Evolutionary conservation across 2,888 invertebrate species (phyloP).

Genomic region (Apamea crenata): DNA sequence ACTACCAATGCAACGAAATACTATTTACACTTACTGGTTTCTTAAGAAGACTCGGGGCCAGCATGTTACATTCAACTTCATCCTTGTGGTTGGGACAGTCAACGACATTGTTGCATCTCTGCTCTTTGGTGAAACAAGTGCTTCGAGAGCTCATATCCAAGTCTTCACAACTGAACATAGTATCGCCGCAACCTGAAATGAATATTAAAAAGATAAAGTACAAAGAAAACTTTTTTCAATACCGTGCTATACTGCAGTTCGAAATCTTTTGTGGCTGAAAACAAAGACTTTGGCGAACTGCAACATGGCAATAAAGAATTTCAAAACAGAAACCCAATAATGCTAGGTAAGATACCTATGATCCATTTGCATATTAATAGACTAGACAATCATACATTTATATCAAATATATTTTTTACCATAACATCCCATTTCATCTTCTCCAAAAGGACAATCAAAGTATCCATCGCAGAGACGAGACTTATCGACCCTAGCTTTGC

Average conservation of each 20-base stretch:
- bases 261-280: neutral
- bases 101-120: conserved; percentile 93
- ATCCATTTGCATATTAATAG: neutral
- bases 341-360: neutral
- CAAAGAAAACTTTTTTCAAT: neutral
- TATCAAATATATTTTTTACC: conserved; percentile 85
- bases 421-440: conserved; percentile 95
- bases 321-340: neutral
- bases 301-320: neutral
- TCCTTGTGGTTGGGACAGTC: conserved; percentile 94
- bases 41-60: conserved; percentile 90
- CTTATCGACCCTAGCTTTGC: conserved; percentile 92
- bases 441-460: conserved; percentile 95
- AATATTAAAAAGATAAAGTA: neutral
- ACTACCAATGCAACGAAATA: neutral
- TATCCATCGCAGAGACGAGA: conserved; percentile 94
- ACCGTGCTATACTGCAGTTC: neutral
- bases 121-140: conserved; percentile 92
- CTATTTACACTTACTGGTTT: conserved; percentile 80
- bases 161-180: conserved; percentile 93
- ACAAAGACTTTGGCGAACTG: neutral
- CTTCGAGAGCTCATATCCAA: conserved; percentile 88
- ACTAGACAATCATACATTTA: neutral
- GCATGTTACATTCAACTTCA: conserved; percentile 93
- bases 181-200: conserved; percentile 91